A percentile compares a stretch with the other conserved stretches of the same genome.
These are phyloP conservation scores for Cerceris rybyensis DNA, from an alignment of 2,888 invertebrate genomes.

Conservation along the genomic window DNA sequence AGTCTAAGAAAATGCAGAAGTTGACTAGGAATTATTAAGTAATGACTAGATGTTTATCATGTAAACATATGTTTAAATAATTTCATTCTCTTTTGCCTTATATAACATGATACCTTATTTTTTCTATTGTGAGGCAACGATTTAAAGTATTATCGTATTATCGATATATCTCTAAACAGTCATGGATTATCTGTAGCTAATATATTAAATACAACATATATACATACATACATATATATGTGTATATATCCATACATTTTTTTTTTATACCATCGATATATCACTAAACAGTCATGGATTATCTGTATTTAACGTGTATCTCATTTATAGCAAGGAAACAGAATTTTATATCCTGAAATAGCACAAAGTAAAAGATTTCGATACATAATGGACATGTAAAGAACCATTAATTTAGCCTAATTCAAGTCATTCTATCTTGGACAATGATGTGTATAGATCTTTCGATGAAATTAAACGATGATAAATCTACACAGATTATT, in stretches of 20 bases:
- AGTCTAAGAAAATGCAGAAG: constrained; percentile 74
- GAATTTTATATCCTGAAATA: constrained; percentile 31
- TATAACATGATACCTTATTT: constrained; percentile 32
- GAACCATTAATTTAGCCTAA: background rate
- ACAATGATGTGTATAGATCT: too few relatives aligned
- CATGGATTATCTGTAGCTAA: constrained; percentile 10
- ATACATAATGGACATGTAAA: constrained; percentile 22
- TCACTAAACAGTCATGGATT: constrained; percentile 21
- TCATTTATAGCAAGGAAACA: constrained; percentile 22
- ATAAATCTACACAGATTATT: too few relatives aligned
- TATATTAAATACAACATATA: background rate
- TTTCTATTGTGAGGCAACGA: constrained; percentile 31
- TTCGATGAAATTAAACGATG: too few relatives aligned
- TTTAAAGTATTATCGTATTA: constrained; percentile 39
- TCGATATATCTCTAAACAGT: constrained; percentile 28
- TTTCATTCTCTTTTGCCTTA: constrained; percentile 22
- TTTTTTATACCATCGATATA: constrained; percentile 6
- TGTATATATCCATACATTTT: too few relatives aligned
- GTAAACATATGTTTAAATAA: constrained; percentile 50
- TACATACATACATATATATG: constrained; percentile 6
- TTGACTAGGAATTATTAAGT: constrained; percentile 79
- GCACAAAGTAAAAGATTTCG: constrained; percentile 33
- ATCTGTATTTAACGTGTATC: constrained; percentile 12
- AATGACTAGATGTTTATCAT: constrained; percentile 76
- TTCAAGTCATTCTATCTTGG: too few relatives aligned